A percentile compares a stretch with the other conserved stretches of the same genome.
Conservation (phyloP, 1,140 invertebrate genomes). For the Caenorhabditis remanei region DNA sequence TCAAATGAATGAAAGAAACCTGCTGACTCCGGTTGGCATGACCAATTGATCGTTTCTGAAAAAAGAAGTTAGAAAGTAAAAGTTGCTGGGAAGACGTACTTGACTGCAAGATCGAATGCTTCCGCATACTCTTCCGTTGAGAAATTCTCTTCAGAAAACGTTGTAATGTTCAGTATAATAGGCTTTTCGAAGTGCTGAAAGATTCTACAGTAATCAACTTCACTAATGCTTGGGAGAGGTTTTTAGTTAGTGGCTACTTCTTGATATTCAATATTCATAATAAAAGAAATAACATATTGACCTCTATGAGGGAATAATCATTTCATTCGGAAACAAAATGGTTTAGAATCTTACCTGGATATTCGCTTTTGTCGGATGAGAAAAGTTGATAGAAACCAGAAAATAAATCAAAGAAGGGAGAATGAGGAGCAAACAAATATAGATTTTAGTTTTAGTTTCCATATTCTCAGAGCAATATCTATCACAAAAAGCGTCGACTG, state of each 20-base stretch:
- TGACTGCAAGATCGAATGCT: constrained; percentile 34
- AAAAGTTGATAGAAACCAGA: constrained; percentile 11
- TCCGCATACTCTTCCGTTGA: constrained; percentile 18
- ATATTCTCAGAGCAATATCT: constrained; percentile 17
- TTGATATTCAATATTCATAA: no score
- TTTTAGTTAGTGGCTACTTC: not conserved
- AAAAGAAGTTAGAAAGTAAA: not conserved
- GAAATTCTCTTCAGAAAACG: constrained; percentile 37
- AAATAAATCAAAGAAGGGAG: constrained; percentile 24
- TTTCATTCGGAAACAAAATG: no score
- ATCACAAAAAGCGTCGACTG: constrained; percentile 16
- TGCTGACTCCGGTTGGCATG: constrained; percentile 7
- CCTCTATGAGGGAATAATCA: no score
- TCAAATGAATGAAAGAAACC: not conserved
- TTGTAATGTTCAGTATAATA: constrained; percentile 26
- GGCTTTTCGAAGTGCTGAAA: constrained; percentile 22
- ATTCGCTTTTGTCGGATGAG: not conserved
- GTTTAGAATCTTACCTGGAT: not conserved
- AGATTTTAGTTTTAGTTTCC: constrained; percentile 51
- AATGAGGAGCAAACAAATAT: constrained; percentile 17
- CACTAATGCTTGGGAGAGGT: no score
- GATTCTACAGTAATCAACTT: not conserved
- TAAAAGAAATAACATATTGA: no score
- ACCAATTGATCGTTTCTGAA: constrained; percentile 47
- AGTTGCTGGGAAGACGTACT: constrained; percentile 12